Evolutionary conservation across 2,888 invertebrate genomes (phyloP).

Genomic region (Gryllus longicercus): DNA sequence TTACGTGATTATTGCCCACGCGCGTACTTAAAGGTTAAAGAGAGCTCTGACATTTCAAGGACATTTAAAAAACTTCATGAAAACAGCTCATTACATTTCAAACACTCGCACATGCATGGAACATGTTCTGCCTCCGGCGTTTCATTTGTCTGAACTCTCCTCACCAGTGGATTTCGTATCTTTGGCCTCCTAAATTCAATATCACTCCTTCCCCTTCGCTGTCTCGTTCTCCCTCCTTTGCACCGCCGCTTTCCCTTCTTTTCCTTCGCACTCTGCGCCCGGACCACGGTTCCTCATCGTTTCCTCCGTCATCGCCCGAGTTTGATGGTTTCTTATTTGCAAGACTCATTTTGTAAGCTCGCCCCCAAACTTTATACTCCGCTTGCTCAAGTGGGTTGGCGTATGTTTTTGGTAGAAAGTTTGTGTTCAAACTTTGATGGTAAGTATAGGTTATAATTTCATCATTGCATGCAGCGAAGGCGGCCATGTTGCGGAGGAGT

Average conservation of each 20-base stretch:
- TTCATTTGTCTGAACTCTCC: too few species aligned
- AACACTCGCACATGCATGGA: too few species aligned
- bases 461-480: not conserved
- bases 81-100: too few species aligned
- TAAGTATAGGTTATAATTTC: conserved; percentile 17
- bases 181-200: not conserved
- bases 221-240: not conserved
- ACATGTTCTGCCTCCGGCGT: too few species aligned
- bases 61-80: too few species aligned
- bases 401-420: conserved; percentile 3
- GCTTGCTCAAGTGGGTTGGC: conserved; percentile 1
- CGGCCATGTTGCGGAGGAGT: not conserved
- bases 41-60: too few species aligned
- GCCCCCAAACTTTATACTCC: not conserved
- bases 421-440: conserved; percentile 10
- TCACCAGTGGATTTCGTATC: too few species aligned
- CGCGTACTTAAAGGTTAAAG: too few species aligned
- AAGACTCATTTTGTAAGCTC: not conserved
- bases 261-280: not conserved
- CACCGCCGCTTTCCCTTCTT: not conserved
- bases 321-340: conserved; percentile 8
- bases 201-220: not conserved
- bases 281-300: not conserved
- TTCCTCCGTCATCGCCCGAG: not conserved
- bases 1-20: too few species aligned